Conservation (phyloP, 2,797 vertebrate genomes). For the Ciconia nigra region DNA sequence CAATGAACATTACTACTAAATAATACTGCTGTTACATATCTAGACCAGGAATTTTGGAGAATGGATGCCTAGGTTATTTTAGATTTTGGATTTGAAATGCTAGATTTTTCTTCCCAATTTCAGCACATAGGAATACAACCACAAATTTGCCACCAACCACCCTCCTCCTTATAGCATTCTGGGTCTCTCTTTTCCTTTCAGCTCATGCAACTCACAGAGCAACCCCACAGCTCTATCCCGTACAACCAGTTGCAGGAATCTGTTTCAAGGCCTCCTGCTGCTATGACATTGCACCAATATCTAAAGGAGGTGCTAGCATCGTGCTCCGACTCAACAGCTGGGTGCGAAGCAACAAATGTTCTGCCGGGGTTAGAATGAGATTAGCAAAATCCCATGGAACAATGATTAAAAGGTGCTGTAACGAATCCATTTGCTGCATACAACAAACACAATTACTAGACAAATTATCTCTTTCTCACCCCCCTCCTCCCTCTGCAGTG, state of each 20-base stretch:
- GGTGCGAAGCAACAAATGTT: not conserved
- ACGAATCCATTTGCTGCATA: conserved; percentile 47
- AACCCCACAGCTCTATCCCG: not conserved
- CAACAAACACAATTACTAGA: conserved; percentile 48
- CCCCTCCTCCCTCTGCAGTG: not conserved
- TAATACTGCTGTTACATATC: not conserved
- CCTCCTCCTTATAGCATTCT: not conserved
- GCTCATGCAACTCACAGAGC: not conserved
- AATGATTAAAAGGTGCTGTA: conserved; percentile 55
- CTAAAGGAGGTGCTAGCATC: not conserved
- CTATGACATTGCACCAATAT: not conserved
- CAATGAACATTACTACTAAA: not conserved
- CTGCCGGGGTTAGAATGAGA: conserved; percentile 14
- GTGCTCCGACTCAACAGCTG: not conserved
- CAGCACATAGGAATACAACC: not conserved
- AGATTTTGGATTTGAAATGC: not conserved
- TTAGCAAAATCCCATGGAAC: conserved; percentile 51
- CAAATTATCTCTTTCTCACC: conserved; percentile 12
- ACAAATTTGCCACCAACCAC: not conserved
- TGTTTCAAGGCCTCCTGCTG: not conserved
- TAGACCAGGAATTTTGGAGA: not conserved
- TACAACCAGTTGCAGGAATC: not conserved
- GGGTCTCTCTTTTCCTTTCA: not conserved
- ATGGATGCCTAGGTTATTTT: not conserved
- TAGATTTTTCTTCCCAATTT: not conserved